These are phyloP conservation scores for Drosophila koepferae DNA, from an alignment of 2,888 invertebrate species.

Conservation along the genomic window DNA sequence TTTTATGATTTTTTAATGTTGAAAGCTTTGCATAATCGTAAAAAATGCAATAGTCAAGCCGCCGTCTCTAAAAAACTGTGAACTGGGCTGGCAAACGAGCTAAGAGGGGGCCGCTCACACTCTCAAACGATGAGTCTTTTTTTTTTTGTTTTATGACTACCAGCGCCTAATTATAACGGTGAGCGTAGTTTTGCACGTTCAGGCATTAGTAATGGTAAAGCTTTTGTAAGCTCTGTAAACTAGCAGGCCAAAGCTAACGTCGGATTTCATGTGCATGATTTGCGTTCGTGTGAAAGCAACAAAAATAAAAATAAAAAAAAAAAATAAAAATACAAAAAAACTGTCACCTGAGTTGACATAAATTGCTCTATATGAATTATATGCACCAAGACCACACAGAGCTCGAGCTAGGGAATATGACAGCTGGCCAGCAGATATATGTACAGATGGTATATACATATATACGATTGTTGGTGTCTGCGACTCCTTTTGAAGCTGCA, in stretches of 20 bases:
- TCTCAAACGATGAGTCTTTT: conserved; percentile 59
- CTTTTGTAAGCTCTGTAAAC: conserved; percentile 17
- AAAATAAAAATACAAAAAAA: conserved; percentile 10
- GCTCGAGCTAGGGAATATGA: conserved; percentile 55
- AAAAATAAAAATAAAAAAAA: neutral
- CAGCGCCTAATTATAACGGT: conserved; percentile 50
- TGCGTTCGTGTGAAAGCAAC: conserved; percentile 48
- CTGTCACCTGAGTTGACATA: conserved; percentile 68
- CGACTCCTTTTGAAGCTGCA: conserved; percentile 54
- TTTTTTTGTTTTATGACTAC: conserved; percentile 30
- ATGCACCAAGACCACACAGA: conserved; percentile 63
- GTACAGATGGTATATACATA: neutral
- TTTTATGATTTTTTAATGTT: conserved; percentile 73
- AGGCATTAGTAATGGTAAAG: conserved; percentile 20
- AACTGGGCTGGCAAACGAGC: conserved; percentile 12
- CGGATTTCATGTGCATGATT: conserved; percentile 13
- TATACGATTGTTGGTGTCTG: neutral
- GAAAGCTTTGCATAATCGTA: conserved; percentile 69
- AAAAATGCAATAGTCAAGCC: conserved; percentile 42
- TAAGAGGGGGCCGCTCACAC: conserved; percentile 8
- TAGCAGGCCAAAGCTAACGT: neutral
- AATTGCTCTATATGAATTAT: conserved; percentile 68
- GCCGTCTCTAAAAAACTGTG: conserved; percentile 17
- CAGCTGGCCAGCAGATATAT: conserved; percentile 49
- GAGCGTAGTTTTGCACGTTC: conserved; percentile 19